These are phyloP conservation scores for Masnerella sp. DNA, from an alignment of 2,888 invertebrate genomes.

Conservation along the genomic window DNA sequence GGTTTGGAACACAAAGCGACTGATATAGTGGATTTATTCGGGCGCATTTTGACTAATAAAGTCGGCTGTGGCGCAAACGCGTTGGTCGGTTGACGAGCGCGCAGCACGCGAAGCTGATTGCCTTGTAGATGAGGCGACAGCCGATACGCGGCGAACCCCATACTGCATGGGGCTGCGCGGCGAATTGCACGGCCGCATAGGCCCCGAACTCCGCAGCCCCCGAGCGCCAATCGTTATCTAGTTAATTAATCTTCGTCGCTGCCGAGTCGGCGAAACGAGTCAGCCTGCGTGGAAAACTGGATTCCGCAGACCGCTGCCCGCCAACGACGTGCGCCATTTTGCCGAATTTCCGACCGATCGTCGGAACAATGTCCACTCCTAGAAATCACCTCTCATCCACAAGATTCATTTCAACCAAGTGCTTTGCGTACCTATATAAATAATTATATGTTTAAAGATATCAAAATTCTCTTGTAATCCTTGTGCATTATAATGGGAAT, in stretches of 20 bases:
- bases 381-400: too few relatives aligned
- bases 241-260: slow-evolving; percentile 76
- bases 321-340: slow-evolving; percentile 50
- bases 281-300: slow-evolving; percentile 48
- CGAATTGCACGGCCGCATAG: slow-evolving; percentile 39
- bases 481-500: too few relatives aligned
- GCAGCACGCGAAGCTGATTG: slow-evolving; percentile 76
- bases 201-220: slow-evolving; percentile 44
- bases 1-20: too few relatives aligned
- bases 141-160: slow-evolving; percentile 69
- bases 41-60: slow-evolving; percentile 52
- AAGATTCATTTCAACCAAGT: too few relatives aligned
- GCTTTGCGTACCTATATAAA: too few relatives aligned
- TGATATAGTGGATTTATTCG: slow-evolving; percentile 47
- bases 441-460: too few relatives aligned
- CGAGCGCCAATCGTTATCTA: slow-evolving; percentile 70
- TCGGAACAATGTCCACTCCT: slow-evolving; percentile 11
- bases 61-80: slow-evolving; percentile 42
- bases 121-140: slow-evolving; percentile 78
- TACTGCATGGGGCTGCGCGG: slow-evolving; percentile 41
- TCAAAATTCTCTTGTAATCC: too few relatives aligned
- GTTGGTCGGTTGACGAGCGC: slow-evolving; percentile 71
- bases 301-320: slow-evolving; percentile 39
- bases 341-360: slow-evolving; percentile 46
- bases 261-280: slow-evolving; percentile 44